Percentiles rank a stretch among this genome's conserved stretches.
phyloP scores from a whole-genome alignment of 1,140 invertebrate genomes.

The Zaprionus inermis region DNA sequence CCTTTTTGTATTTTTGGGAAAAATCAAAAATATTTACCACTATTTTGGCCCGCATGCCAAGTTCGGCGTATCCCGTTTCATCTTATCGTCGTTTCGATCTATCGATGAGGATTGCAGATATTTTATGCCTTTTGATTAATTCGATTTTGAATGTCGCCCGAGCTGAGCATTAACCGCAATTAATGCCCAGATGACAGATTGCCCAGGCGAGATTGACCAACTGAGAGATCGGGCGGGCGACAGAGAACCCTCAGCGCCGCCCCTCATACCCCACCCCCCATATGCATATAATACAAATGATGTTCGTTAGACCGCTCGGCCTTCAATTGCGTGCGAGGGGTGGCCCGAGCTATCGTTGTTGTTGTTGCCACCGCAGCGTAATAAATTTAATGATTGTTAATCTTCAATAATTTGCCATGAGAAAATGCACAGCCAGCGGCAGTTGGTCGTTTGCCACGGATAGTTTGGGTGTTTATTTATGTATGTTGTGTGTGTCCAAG shows the following conservation, averaged over 20 bases:
- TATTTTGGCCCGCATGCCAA: slow-evolving; percentile 42
- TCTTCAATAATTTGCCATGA: slow-evolving; percentile 80
- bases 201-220: slow-evolving; percentile 38
- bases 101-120: slow-evolving; percentile 36
- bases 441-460: slow-evolving; percentile 46
- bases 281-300: slow-evolving; percentile 50
- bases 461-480: slow-evolving; percentile 57
- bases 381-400: slow-evolving; percentile 81
- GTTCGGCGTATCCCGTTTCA: not conserved
- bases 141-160: slow-evolving; percentile 55
- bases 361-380: slow-evolving; percentile 44
- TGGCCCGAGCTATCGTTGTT: slow-evolving; percentile 30
- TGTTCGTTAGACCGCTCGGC: slow-evolving; percentile 45
- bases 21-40: slow-evolving; percentile 40
- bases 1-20: slow-evolving; percentile 24
- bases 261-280: not conserved
- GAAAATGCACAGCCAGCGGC: slow-evolving; percentile 60
- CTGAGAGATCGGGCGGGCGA: slow-evolving; percentile 27
- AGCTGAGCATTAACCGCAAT: slow-evolving; percentile 60
- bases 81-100: slow-evolving; percentile 13
- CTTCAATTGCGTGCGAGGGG: slow-evolving; percentile 41
- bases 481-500: not conserved
- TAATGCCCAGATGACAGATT: slow-evolving; percentile 73
- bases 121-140: slow-evolving; percentile 54
- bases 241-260: slow-evolving; percentile 36